A percentile compares a stretch with the other conserved stretches of the same genome.
Evolutionary conservation across 2,113 vertebrate genomes (phyloP).

Genomic region (Laticauda laticaudata): DNA sequence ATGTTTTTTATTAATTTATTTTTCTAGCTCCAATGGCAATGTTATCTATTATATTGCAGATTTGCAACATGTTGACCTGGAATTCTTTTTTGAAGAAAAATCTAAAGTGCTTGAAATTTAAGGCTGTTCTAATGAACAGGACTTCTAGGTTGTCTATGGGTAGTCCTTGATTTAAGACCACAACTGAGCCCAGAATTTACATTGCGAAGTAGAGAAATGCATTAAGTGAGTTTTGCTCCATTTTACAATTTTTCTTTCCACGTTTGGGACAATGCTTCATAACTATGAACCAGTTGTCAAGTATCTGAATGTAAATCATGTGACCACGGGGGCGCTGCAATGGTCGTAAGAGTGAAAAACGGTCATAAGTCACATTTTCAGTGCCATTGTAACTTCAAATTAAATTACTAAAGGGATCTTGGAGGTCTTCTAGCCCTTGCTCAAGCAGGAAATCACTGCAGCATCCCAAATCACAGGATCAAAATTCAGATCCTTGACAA

Average conservation of each 20-base stretch:
- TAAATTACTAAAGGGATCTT: neutral
- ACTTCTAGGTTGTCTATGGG: neutral
- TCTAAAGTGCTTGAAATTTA: neutral
- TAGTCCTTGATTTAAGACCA: too few species aligned
- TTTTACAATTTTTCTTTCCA: too few species aligned
- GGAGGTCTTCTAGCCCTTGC: neutral
- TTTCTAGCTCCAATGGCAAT: neutral
- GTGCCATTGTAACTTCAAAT: too few species aligned
- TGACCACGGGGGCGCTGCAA: too few species aligned
- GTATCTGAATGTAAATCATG: too few species aligned
- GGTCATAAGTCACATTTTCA: too few species aligned
- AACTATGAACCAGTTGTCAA: too few species aligned
- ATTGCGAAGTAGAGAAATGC: too few species aligned
- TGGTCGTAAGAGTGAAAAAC: too few species aligned
- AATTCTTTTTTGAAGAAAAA: conserved; percentile 13
- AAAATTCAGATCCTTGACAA: neutral
- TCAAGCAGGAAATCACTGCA: neutral
- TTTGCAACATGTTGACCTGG: conserved; percentile 29
- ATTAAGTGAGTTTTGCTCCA: too few species aligned
- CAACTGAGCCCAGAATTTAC: too few species aligned
- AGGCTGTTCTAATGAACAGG: neutral
- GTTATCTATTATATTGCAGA: neutral
- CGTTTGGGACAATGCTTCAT: too few species aligned
- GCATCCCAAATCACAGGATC: neutral
- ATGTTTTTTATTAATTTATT: neutral